phyloP scores from a whole-genome alignment of 2,888 invertebrate genomes.

The Itoplectis maculator region DNA sequence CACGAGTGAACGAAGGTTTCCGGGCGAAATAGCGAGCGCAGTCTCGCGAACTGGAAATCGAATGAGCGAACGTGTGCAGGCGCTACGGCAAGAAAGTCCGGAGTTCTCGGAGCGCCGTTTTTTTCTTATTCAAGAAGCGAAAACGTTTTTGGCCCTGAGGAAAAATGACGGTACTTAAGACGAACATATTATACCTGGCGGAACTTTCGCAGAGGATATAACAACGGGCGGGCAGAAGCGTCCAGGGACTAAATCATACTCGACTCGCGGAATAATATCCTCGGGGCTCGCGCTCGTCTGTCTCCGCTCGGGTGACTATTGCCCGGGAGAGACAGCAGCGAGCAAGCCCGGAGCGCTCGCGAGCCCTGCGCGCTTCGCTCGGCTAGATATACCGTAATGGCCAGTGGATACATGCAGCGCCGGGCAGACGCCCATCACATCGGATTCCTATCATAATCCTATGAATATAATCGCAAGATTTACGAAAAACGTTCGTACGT shows the following conservation, averaged over 20 bases:
- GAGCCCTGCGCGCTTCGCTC: slow-evolving; percentile 10
- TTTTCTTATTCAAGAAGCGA: slow-evolving; percentile 38
- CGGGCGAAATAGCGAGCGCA: not conserved
- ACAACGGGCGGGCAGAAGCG: slow-evolving; percentile 57
- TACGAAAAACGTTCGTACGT: not conserved
- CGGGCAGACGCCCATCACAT: slow-evolving; percentile 41
- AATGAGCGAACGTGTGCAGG: slow-evolving; percentile 26
- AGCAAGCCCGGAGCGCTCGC: slow-evolving; percentile 12
- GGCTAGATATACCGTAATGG: slow-evolving; percentile 26
- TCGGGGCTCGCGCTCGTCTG: slow-evolving; percentile 55
- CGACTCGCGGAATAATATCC: slow-evolving; percentile 63
- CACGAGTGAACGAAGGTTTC: not conserved
- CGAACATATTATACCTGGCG: slow-evolving; percentile 61
- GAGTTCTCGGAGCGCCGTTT: slow-evolving; percentile 35
- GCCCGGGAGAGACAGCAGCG: slow-evolving; percentile 43
- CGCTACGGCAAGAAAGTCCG: slow-evolving; percentile 32
- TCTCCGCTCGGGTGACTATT: slow-evolving; percentile 50
- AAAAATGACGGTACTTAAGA: slow-evolving; percentile 64
- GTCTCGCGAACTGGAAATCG: not conserved
- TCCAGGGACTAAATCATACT: slow-evolving; percentile 63
- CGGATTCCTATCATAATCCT: slow-evolving; percentile 24
- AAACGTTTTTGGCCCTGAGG: slow-evolving; percentile 54
- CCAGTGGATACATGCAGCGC: slow-evolving; percentile 37
- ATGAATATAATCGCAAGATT: slow-evolving; percentile 9
- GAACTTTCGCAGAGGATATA: slow-evolving; percentile 55